These are phyloP conservation scores for Lycaon pictus DNA, from an alignment of 2,113 vertebrate genomes.

Conservation along the genomic window DNA sequence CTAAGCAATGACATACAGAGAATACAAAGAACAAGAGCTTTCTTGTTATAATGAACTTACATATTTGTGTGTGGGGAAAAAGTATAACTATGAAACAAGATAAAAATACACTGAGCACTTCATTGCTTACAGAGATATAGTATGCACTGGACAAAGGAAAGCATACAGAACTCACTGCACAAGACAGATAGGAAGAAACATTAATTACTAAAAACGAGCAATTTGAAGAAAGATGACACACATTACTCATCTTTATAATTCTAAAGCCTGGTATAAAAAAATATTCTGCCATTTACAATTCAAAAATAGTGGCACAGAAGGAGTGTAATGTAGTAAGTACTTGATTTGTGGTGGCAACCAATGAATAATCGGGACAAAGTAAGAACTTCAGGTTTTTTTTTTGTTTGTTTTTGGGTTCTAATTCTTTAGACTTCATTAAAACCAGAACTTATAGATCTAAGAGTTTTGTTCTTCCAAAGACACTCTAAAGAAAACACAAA, in stretches of 20 bases:
- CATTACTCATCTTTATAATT: not conserved
- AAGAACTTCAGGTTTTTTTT: not conserved
- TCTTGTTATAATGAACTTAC: not conserved
- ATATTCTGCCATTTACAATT: conserved; percentile 37
- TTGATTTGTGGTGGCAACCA: not conserved
- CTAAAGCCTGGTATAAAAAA: conserved; percentile 24
- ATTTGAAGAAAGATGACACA: not conserved
- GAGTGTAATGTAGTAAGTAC: not conserved
- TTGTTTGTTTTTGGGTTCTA: conserved; percentile 1
- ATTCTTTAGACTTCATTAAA: conserved; percentile 52
- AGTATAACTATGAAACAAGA: not conserved
- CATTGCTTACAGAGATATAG: not conserved
- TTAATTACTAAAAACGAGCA: conserved; percentile 23
- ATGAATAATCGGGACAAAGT: conserved; percentile 11
- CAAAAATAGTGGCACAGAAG: not conserved
- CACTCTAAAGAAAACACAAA: conserved; percentile 44
- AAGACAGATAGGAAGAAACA: conserved; percentile 9
- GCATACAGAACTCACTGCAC: not conserved
- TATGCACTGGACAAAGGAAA: not conserved
- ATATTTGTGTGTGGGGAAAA: not conserved
- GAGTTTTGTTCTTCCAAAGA: conserved; percentile 55
- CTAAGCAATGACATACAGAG: not conserved
- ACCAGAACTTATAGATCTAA: not conserved
- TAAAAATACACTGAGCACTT: not conserved
- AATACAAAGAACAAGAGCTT: not conserved